phyloP scores from a whole-genome alignment of 1,140 invertebrate genomes.

The Micrasema minimum region DNA sequence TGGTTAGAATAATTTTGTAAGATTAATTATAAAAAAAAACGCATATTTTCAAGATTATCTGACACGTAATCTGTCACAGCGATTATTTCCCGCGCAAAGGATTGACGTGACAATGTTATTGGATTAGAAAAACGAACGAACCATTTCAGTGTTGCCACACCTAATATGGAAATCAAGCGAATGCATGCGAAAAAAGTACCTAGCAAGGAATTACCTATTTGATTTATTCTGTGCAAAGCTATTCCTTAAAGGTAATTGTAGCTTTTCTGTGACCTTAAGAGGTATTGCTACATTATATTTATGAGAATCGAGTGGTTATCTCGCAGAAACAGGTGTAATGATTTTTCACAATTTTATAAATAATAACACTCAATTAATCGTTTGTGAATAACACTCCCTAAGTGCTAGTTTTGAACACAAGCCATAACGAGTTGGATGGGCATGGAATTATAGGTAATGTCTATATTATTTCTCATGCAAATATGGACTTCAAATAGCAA shows the following conservation, averaged over 20 bases:
- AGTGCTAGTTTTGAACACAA: no score
- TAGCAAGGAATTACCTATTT: not conserved
- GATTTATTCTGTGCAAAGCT: conserved; percentile 38
- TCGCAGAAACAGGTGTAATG: no score
- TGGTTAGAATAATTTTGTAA: conserved; percentile 6
- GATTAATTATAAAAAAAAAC: not conserved
- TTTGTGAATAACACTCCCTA: no score
- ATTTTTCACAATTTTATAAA: no score
- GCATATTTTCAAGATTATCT: not conserved
- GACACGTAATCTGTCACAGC: not conserved
- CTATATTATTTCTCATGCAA: no score
- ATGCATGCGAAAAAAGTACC: not conserved
- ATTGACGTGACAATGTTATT: conserved; percentile 14
- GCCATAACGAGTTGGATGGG: no score
- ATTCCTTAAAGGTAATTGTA: conserved; percentile 30
- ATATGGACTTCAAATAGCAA: no score
- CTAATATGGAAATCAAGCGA: conserved; percentile 22
- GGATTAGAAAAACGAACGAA: conserved; percentile 12
- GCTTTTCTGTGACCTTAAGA: conserved; percentile 14
- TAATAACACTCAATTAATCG: no score
- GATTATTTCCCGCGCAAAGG: conserved; percentile 12
- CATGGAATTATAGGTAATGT: no score
- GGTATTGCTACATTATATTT: no score
- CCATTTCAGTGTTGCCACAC: conserved; percentile 35
- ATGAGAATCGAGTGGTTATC: no score